These are phyloP conservation scores for Hermetia illucens DNA, from an alignment of 1,140 invertebrate species.

Conservation along the genomic window DNA sequence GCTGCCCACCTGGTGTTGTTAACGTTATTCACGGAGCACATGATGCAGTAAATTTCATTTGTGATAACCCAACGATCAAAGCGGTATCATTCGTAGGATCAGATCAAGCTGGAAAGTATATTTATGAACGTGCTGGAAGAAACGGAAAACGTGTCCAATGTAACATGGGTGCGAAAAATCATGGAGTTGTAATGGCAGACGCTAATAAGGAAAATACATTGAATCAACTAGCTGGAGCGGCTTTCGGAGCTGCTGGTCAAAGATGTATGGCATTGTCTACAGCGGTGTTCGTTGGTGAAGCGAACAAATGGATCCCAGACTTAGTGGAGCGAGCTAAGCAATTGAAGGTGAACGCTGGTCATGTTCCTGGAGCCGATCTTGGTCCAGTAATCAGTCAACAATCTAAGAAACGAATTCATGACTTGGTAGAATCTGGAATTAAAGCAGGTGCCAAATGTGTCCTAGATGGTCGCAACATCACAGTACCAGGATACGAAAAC, in stretches of 20 bases:
- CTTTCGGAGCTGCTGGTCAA: constrained; percentile 89
- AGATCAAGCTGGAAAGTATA: constrained; percentile 90
- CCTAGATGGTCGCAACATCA: constrained; percentile 77
- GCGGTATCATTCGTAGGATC: constrained; percentile 98
- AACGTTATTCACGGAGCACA: constrained; percentile 86
- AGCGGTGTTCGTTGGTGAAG: constrained; percentile 90
- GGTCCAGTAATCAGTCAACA: constrained; percentile 93
- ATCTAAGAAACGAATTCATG: constrained; percentile 74
- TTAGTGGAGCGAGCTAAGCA: constrained; percentile 73
- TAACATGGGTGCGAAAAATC: constrained; percentile 99
- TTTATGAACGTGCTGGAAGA: constrained; percentile 80
- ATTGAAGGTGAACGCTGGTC: constrained; percentile 88
- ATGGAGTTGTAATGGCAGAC: constrained; percentile 92
- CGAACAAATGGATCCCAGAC: constrained; percentile 89
- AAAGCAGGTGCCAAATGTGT: constrained; percentile 80
- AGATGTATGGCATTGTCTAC: constrained; percentile 98
- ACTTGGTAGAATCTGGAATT: constrained; percentile 70
- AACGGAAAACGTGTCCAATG: constrained; percentile 92
- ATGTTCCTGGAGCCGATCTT: constrained; percentile 83
- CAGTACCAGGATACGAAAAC: constrained; percentile 77
- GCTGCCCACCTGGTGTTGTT: constrained; percentile 76
- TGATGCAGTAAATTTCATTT: constrained; percentile 92
- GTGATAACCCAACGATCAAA: constrained; percentile 89
- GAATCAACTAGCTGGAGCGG: constrained; percentile 88
- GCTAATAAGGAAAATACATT: constrained; percentile 95